phyloP scores from a whole-genome alignment of 2,797 vertebrate species.

The Psittacula echo region DNA sequence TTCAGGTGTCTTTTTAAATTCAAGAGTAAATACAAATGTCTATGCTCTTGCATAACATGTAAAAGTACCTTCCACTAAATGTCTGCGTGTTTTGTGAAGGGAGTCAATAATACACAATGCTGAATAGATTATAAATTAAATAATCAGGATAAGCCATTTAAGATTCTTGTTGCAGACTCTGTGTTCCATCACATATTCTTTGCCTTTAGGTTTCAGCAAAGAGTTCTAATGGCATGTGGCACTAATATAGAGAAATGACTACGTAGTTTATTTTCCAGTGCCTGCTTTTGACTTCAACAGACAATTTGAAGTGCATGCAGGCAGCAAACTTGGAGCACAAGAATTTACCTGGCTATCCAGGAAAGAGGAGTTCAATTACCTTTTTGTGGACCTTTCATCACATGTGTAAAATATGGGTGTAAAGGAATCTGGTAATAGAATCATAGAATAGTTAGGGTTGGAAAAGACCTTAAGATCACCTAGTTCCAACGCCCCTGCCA shows the following conservation, averaged over 20 bases:
- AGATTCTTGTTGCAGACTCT: neutral
- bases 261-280: slow-evolving; percentile 37
- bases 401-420: neutral
- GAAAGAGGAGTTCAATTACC: neutral
- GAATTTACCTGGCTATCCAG: slow-evolving; percentile 12
- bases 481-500: neutral
- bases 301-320: slow-evolving; percentile 49
- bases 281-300: slow-evolving; percentile 28
- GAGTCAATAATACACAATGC: neutral
- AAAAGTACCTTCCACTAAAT: neutral
- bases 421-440: neutral
- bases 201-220: slow-evolving; percentile 36
- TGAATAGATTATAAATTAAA: neutral
- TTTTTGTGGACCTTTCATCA: neutral
- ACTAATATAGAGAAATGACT: slow-evolving; percentile 33
- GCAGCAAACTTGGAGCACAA: slow-evolving; percentile 26
- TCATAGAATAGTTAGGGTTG: neutral
- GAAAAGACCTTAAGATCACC: neutral
- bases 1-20: neutral
- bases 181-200: neutral
- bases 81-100: neutral
- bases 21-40: neutral
- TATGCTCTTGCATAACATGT: neutral
- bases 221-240: neutral
- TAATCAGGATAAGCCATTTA: neutral